These are phyloP conservation scores for Pocillopora grandis DNA, from an alignment of 92 coral and sea anemone genomes.

Conservation along the genomic window DNA sequence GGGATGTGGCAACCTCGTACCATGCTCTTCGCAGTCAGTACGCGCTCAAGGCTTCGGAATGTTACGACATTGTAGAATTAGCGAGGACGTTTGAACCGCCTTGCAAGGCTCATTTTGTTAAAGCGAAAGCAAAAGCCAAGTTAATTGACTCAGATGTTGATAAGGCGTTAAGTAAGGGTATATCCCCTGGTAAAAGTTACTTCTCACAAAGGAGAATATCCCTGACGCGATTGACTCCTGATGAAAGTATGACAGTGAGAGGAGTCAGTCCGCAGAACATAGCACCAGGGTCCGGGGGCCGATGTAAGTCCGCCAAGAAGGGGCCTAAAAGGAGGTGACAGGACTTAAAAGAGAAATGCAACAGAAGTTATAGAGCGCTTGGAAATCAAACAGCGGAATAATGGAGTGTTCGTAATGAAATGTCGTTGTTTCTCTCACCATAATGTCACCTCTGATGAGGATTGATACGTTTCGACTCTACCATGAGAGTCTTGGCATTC, in stretches of 20 bases:
- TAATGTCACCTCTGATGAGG: too few species aligned
- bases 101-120: conserved; percentile 54
- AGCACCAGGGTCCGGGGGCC: conserved; percentile 44
- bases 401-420: not conserved
- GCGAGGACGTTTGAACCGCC: conserved; percentile 82
- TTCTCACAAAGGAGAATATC: conserved; percentile 87
- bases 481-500: too few species aligned
- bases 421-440: not conserved
- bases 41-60: conserved; percentile 75
- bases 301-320: conserved; percentile 70
- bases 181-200: conserved; percentile 84
- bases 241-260: conserved; percentile 69
- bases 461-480: too few species aligned
- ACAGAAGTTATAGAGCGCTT: not conserved
- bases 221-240: conserved; percentile 55
- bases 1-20: conserved; percentile 21
- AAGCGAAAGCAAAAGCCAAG: conserved; percentile 36
- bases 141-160: conserved; percentile 39
- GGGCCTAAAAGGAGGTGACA: conserved; percentile 51
- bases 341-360: too few species aligned
- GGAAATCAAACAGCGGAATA: not conserved
- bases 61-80: conserved; percentile 82
- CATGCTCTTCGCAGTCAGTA: conserved; percentile 74
- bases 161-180: conserved; percentile 62
- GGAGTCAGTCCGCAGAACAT: conserved; percentile 57